Evolutionary conservation across 2,888 invertebrate species (phyloP), one percentile per base, ranked within the genome.

Genomic region (Ectobius pallidus): DNA sequence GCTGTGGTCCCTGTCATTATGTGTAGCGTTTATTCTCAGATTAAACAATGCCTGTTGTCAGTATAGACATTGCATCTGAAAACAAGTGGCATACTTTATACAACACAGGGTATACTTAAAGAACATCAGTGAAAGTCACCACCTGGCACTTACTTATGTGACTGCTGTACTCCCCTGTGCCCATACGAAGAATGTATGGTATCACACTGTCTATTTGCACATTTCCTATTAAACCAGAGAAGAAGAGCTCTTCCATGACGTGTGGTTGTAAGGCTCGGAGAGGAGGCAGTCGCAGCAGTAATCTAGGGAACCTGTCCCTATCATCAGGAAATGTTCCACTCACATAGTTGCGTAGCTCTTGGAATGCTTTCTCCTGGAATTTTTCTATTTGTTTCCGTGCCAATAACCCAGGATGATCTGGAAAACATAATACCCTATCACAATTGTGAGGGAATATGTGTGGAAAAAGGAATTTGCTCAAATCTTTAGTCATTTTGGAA

Each of bases 201-300:
- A 99, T 93, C 78, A 98, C 94, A 80, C 93, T 95, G 81, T 98
- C 96, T 74, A 99, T 96, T 84, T 96, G 95, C 78, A 98, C 94
- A 82, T 93, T 94, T 4, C 96, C 97, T 63, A 96, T 91, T 75
- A 97, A 88, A 68, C 94, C 95, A 3, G 95, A 92, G 81, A 97
- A 97, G 86, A 97, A 97, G 70, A 97, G 87, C 80, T 97, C 96
- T 83, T 97, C 97, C 70, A 97, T 86, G 75, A 93, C 88, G 16
- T 90, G 85, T 1, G 92, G 91, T 72, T 92, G 85, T 77, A 92
- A 90, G 77, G 90, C 88, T 77, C 92, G 86, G 27, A 94, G 83
- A 4, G 91, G 90, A 0, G 92, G 89, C 74, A 96, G 86, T 81
- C 91, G 89, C 61, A 92, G 83, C 25, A 92, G 84, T 46, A 92